Evolutionary conservation across 1,140 invertebrate genomes (phyloP), one percentile per base, ranked within the genome.

Genomic region (Lineus longissimus): DNA sequence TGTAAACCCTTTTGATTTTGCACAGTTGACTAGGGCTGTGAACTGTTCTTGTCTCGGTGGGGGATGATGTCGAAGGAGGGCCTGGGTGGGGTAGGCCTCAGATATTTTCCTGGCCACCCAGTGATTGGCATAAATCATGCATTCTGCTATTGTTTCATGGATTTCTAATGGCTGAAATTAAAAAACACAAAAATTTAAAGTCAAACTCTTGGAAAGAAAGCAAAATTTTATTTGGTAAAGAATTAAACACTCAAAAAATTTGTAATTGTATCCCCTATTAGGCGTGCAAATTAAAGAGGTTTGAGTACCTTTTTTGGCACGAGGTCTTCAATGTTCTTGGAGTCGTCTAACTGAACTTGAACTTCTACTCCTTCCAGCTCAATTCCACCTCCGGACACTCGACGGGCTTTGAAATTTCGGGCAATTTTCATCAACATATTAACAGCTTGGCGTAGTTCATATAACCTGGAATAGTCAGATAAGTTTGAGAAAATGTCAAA

Each of bases 71-170:
- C 80, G 58, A 22, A 80, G 74, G 65, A 81, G 65, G 54, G 80
- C 61, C 61, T 75, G 71, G 23, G 72, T 70, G 13, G 78, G 77
- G 62, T 70, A 81, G 17, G 51, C 59, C 57, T 79, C 70, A 56
- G 65, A 61, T 47, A 82, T 81, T 62, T 80, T 81, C 65, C 77
- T 77, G 19, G 81, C 81, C 9, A 82, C 81, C 80, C 79, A 83
- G 59, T 81, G 75, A 67, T 83, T 83, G n/a, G 81, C 81, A 72
- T 81, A 81, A 47, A 83, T 82, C 81, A 82, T 83, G 58, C 76
- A 81, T 66, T 82, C 81, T 15, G 79, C 80, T 55, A 83, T 78
- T 7, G 76, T 81, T 61, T 82, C 80, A 65, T 82, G 80, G 30
- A 82, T 70, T 63, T 78, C 76, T 47, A 82, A 61, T 55, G 74